Evolutionary conservation across 2,797 vertebrate species (phyloP), one percentile per base, ranked within the genome.

Genomic region (Pseudotriccus pelzelni): DNA sequence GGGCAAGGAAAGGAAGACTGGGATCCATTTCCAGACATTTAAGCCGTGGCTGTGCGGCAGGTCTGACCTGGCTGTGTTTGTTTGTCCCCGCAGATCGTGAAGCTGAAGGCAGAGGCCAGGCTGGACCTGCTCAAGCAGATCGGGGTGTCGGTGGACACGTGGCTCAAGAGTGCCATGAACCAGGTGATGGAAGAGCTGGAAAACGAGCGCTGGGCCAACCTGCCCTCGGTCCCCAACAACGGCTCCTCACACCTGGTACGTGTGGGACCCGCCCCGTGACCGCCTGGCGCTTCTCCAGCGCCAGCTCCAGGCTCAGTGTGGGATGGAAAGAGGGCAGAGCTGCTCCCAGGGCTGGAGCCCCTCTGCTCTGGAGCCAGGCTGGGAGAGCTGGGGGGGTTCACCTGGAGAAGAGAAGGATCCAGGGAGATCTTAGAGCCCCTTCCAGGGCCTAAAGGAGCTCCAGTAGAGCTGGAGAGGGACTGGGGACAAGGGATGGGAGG

Each of bases 121-220:
- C 97, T 99, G 41, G 99, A 99, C 73, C 98, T 99, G 79, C 97
- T 99, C n/a, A 98, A 99, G 76, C 99, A 99, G 96, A 99, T 99
- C 2, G 99, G 99, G 0, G 99, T 99, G 68, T 98, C 99, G 0
- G 99, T 99, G 97, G 99, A 99, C 88, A 99, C 99, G 2, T 99
- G 99, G 99, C 97, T 99, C 14, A 99, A 99, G 93, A 99, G 99
- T 2, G 99, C 99, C 70, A 99, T 99, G 99, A 99, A 99, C 95
- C 99, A 99, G 98, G 99, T 99, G 95, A 99, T 99, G 99, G 99
- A 99, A 72, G 99, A 99, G 77, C 98, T 99, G 97, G 99, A 99
- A 95, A 99, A 98, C 39, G 99, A 99, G 91, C 99, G 99, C 72
- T 99, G 99, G 99, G 99, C 99, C 62, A 97, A 55, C 47, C 98